Percentiles rank a stretch among this genome's conserved stretches.
Conservation (phyloP, 2,113 vertebrate genomes). For the Rostratula benghalensis region DNA sequence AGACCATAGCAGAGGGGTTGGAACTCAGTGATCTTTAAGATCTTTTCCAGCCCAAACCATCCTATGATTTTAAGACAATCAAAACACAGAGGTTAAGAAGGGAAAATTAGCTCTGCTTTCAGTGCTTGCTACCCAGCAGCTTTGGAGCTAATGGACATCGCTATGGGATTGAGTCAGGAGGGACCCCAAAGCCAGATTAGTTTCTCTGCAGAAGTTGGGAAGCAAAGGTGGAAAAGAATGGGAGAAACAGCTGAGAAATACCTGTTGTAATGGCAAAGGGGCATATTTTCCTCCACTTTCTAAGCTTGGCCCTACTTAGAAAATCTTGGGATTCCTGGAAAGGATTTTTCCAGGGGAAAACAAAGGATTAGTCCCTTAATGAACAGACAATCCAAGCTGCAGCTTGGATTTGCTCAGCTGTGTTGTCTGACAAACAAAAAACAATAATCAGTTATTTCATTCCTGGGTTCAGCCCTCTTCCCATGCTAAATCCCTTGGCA, state of each 20-base stretch:
- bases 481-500: background rate
- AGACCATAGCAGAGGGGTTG: too few relatives aligned
- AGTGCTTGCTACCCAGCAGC: background rate
- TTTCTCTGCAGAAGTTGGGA: background rate
- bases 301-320: background rate
- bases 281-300: background rate
- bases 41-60: too few relatives aligned
- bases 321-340: background rate
- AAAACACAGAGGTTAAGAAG: background rate
- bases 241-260: background rate
- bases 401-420: conserved; percentile 37
- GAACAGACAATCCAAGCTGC: background rate
- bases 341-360: conserved; percentile 45
- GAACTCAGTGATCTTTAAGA: too few relatives aligned
- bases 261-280: background rate
- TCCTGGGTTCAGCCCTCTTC: background rate
- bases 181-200: accelerated
- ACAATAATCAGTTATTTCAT: conserved; percentile 9
- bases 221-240: accelerated
- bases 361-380: background rate
- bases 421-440: background rate
- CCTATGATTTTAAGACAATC: background rate
- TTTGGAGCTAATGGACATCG: background rate
- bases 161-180: background rate
- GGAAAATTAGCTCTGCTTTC: background rate